Evolutionary conservation across 2,888 invertebrate genomes (phyloP).

Genomic region (Thymelicus lineola): DNA sequence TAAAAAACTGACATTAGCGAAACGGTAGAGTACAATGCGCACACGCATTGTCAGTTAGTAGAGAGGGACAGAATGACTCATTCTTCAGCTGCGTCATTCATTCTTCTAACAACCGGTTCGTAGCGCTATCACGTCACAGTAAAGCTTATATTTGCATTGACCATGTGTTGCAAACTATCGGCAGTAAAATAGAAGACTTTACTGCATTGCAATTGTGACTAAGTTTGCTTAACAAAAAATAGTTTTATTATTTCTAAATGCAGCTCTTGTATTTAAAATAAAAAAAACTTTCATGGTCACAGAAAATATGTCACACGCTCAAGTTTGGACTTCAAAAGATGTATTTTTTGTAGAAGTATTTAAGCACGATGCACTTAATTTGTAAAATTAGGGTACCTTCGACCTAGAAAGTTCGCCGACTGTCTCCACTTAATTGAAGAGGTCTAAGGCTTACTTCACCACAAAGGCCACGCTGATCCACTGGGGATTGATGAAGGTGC

Average conservation of each 20-base stretch:
- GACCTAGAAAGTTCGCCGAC: too few relatives aligned
- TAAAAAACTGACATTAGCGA: slow-evolving; percentile 52
- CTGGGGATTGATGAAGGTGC: too few relatives aligned
- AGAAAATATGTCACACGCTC: neutral
- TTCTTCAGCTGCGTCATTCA: slow-evolving; percentile 53
- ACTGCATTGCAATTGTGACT: neutral
- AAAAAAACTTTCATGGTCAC: neutral
- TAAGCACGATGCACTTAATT: too few relatives aligned
- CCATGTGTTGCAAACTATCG: neutral
- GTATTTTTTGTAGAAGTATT: too few relatives aligned
- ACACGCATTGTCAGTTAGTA: slow-evolving; percentile 61
- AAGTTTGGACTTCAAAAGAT: neutral
- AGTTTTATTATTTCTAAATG: neutral
- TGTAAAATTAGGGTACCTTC: too few relatives aligned
- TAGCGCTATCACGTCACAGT: slow-evolving; percentile 24
- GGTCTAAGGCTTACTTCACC: too few relatives aligned
- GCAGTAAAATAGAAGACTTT: slow-evolving; percentile 3
- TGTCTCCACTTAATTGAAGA: too few relatives aligned
- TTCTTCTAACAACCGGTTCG: slow-evolving; percentile 23
- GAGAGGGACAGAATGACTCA: slow-evolving; percentile 71
- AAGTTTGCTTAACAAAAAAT: neutral
- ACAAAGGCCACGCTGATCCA: too few relatives aligned
- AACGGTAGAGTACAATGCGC: slow-evolving; percentile 72
- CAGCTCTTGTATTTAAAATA: neutral
- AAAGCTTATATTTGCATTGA: slow-evolving; percentile 33